Evolutionary conservation across 2,113 vertebrate species (phyloP).

Genomic region (Myanophis thanlyinensis): DNA sequence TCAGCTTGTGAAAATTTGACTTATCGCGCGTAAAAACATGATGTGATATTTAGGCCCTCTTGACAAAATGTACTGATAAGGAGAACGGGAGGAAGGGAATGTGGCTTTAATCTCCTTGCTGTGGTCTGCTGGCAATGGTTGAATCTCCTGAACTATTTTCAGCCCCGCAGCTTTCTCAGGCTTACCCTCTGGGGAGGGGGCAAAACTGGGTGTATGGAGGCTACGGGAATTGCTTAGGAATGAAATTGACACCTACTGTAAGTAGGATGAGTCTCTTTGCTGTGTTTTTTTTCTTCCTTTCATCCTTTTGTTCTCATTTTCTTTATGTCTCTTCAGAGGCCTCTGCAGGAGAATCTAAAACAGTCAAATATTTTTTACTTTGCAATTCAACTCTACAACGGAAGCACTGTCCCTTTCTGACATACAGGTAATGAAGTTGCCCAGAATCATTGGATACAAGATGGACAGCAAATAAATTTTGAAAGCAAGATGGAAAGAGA

Average conservation of each 20-base stretch:
- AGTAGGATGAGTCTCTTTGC: background rate
- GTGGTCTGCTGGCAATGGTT: background rate
- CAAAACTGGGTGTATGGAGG: too few relatives aligned
- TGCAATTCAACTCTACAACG: background rate
- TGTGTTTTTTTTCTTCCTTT: background rate
- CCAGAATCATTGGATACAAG: too few relatives aligned
- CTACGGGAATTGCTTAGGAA: background rate
- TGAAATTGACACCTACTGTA: background rate
- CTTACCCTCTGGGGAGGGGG: background rate
- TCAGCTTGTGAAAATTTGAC: conserved; percentile 39
- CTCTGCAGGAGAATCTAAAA: too few relatives aligned
- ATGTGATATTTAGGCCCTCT: conserved; percentile 29
- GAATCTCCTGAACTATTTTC: conserved; percentile 33
- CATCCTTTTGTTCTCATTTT: background rate
- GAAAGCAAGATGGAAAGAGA: too few relatives aligned
- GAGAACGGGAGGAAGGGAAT: background rate
- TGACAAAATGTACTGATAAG: conserved; percentile 6
- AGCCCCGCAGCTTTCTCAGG: background rate
- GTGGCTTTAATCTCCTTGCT: background rate
- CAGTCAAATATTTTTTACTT: background rate
- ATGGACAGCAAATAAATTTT: too few relatives aligned
- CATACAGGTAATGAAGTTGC: background rate
- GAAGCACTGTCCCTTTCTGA: background rate
- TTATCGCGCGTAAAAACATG: conserved; percentile 26
- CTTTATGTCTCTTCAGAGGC: background rate